Conservation (phyloP, 2,797 vertebrate species). For the Danio tinwini region DNA sequence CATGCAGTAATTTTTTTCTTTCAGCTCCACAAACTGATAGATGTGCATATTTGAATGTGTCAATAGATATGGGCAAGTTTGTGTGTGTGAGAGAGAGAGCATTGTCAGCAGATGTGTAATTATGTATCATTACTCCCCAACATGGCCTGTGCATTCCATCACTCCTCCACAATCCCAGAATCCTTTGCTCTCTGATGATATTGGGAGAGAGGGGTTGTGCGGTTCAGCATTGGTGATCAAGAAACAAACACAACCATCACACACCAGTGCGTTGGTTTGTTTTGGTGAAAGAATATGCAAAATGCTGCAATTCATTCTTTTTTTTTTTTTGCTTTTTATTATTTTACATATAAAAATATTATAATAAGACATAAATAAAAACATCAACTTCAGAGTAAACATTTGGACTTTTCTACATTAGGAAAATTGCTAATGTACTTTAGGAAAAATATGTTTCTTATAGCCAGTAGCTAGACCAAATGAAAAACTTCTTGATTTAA, state of each 20-base stretch:
- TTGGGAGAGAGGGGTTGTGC: conserved; percentile 19
- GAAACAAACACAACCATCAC: neutral
- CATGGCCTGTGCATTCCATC: conserved; percentile 42
- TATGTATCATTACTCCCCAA: conserved; percentile 50
- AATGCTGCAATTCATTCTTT: neutral
- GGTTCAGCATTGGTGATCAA: neutral
- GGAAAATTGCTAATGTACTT: neutral
- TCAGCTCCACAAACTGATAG: conserved; percentile 2
- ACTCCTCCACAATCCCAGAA: conserved; percentile 36
- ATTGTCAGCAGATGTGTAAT: conserved; percentile 46
- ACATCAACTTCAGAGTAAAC: neutral
- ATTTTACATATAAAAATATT: neutral
- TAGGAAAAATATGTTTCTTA: neutral
- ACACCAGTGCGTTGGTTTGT: neutral
- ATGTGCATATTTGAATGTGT: conserved; percentile 21
- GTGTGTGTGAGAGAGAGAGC: conserved; percentile 36
- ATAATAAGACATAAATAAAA: neutral
- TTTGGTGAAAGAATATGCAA: neutral
- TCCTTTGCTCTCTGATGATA: conserved; percentile 16
- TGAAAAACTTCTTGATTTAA: neutral
- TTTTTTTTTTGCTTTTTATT: neutral
- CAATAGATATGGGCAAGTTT: conserved; percentile 20
- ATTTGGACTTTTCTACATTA: neutral
- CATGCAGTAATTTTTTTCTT: neutral
- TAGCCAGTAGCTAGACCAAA: neutral